Percentiles rank a stretch among this genome's conserved stretches.
phyloP scores from a whole-genome alignment of 2,888 invertebrate genomes.

The Toxonevra muliebris region DNA sequence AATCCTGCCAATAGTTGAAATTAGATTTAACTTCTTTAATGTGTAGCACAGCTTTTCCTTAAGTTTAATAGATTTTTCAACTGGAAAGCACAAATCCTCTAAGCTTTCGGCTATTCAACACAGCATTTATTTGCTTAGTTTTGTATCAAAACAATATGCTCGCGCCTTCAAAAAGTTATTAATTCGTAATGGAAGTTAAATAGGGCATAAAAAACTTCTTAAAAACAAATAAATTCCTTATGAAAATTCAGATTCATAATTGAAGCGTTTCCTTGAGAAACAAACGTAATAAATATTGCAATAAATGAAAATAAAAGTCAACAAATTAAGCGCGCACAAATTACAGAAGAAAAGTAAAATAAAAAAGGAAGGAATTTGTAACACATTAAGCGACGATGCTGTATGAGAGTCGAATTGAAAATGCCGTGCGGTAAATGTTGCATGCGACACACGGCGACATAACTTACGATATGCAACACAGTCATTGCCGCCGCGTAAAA shows the following conservation, averaged over 20 bases:
- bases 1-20: too few relatives aligned
- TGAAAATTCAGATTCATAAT: too few relatives aligned
- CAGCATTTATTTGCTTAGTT: too few relatives aligned
- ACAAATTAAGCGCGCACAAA: slow-evolving; percentile 42
- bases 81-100: too few relatives aligned
- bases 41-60: too few relatives aligned
- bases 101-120: neutral
- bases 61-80: too few relatives aligned
- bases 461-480: neutral
- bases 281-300: slow-evolving; percentile 2
- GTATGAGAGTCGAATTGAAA: slow-evolving; percentile 6
- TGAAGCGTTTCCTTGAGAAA: too few relatives aligned
- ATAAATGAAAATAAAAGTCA: slow-evolving; percentile 44
- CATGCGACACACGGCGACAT: neutral
- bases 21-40: too few relatives aligned
- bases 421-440: neutral
- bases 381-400: slow-evolving; percentile 12
- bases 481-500: neutral
- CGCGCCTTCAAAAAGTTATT: neutral
- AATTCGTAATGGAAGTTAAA: neutral
- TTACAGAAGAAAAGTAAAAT: slow-evolving; percentile 22
- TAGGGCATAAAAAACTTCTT: slow-evolving; percentile 23
- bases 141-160: neutral
- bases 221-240: slow-evolving; percentile 20
- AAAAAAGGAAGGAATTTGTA: slow-evolving; percentile 16